These are phyloP conservation scores for Ephestia elutella DNA, from an alignment of 1,140 invertebrate genomes.

Conservation along the genomic window DNA sequence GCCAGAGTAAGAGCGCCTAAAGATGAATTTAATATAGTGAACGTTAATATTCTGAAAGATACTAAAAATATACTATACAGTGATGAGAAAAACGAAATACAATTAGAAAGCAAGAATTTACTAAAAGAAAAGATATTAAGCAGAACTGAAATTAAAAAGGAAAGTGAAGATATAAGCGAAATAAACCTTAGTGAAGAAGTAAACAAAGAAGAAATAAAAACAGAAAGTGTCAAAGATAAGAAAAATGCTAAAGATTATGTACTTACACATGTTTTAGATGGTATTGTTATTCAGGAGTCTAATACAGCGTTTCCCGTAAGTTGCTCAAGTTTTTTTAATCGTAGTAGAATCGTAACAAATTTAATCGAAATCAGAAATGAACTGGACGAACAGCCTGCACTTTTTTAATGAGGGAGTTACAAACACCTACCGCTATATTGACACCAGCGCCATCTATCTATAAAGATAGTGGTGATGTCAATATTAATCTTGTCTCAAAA, in stretches of 20 bases:
- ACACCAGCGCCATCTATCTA: too few species aligned
- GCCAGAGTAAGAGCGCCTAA: conserved; percentile 45
- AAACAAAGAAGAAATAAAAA: conserved; percentile 6
- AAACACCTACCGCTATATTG: too few species aligned
- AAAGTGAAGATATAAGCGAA: background rate
- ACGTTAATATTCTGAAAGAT: background rate
- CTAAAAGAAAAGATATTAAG: background rate
- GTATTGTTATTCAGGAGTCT: conserved; percentile 64
- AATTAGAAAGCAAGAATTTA: conserved; percentile 2
- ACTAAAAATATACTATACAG: conserved; percentile 11
- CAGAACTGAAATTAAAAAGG: background rate
- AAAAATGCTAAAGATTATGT: conserved; percentile 32
- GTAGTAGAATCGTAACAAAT: too few species aligned
- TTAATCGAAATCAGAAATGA: too few species aligned
- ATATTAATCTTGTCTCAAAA: too few species aligned
- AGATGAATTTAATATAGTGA: conserved; percentile 2
- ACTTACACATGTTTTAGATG: conserved; percentile 60
- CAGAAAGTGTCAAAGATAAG: conserved; percentile 31
- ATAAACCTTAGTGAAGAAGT: background rate
- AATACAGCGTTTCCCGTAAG: conserved; percentile 64
- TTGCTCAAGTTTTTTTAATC: conserved; percentile 14
- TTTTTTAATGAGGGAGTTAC: too few species aligned
- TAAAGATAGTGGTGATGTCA: too few species aligned
- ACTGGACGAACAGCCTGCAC: too few species aligned
- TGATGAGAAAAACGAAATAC: conserved; percentile 3